Evolutionary conservation across 2,888 invertebrate genomes (phyloP), one percentile per base, ranked within the genome.

Genomic region (Drosophila limbata): DNA sequence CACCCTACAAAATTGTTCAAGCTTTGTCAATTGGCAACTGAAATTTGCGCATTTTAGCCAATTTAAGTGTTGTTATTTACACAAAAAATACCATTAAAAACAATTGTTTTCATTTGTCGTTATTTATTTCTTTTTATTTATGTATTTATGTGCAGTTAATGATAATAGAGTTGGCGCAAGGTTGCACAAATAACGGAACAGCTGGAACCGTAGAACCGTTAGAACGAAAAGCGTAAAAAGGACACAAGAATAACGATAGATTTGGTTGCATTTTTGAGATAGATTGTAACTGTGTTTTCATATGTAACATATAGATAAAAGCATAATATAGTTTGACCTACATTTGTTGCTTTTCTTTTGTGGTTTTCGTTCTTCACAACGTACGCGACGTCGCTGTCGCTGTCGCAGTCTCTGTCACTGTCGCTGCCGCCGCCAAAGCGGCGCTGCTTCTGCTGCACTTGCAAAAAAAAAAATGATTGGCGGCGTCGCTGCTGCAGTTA

Each of bases 251-350:
- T 45, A 21, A 51, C 42, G 17, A 52, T 33, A 33, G 39, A 28
- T 39, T 42, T 21, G 4, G 15, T 17, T 19, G 2, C 35, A 40
- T 39, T 52, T 44, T 33, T 17, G 4, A 21, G 55, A 56, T 56
- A 35, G 33, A 44, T 56, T 44, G 44, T 35, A 35, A 35, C 33
- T 25, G 52, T 52, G 25, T 42, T 17, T 11, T 9, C 21, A 44
- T 39, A n/a, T 6, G 21, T 37, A 11, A 33, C 45, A 11, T 44
- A 33, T 31, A n/a, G 21, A 67, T 68, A 69, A 56, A 47, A 65
- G 64, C 47, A 62, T 65, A 59, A 57, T 59, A 59, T 11, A 59
- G 39, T 65, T 68, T 77, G 78, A 78, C 77, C 77, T 74, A 77
- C 74, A 77, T 77, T 69, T 76, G 69, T 73, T 71, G 75, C 39